Conservation (phyloP, 2,888 invertebrate species). For the Dorcus parallelipipedus region DNA sequence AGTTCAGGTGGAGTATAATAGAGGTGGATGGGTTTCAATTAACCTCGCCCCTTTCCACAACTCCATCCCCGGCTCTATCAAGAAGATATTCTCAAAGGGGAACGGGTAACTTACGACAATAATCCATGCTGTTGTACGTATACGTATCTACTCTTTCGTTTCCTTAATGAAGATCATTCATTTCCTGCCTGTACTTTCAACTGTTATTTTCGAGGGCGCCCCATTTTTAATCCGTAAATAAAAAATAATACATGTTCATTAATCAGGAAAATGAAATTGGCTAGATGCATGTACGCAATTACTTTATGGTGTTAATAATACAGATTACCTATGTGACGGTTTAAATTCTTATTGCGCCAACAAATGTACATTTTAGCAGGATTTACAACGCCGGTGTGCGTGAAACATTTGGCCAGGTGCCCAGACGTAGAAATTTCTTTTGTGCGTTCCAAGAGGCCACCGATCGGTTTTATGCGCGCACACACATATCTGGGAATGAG, state of each 20-base stretch:
- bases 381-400: conserved; percentile 9
- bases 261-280: conserved; percentile 10
- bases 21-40: conserved; percentile 48
- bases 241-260: neutral
- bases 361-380: conserved; percentile 7
- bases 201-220: no score
- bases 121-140: conserved; percentile 18
- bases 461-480: neutral
- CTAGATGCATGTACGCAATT: conserved; percentile 9
- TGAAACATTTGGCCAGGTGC: conserved; percentile 10
- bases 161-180: conserved; percentile 1
- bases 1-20: conserved; percentile 45
- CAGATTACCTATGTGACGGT: conserved; percentile 17
- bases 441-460: neutral
- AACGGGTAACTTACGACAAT: conserved; percentile 29
- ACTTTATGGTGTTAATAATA: conserved; percentile 18
- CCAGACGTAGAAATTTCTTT: conserved; percentile 2
- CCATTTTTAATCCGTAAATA: no score
- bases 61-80: conserved; percentile 26
- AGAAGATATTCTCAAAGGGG: conserved; percentile 38
- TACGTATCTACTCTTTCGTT: conserved; percentile 7
- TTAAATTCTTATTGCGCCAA: conserved; percentile 9
- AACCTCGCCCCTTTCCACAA: conserved; percentile 38
- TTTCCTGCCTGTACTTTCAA: neutral
- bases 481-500: neutral